Evolutionary conservation across 2,113 vertebrate genomes (phyloP).

Genomic region (Bolborhynchus lineola): DNA sequence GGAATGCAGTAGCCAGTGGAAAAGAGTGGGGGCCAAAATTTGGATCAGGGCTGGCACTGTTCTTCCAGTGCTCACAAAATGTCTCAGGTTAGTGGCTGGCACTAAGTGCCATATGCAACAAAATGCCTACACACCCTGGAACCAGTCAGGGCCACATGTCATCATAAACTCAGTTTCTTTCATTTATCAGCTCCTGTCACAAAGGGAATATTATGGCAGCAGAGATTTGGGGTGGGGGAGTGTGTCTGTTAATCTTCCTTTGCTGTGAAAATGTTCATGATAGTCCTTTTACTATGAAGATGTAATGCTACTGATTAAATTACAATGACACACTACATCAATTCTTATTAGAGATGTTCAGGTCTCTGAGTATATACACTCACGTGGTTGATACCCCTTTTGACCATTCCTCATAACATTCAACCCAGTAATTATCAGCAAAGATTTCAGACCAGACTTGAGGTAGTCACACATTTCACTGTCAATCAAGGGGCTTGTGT

Average conservation of each 20-base stretch:
- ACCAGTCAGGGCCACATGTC: background rate
- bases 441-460: slow-evolving; percentile 43
- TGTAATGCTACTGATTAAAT: slow-evolving; percentile 75
- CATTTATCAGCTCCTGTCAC: slow-evolving; percentile 60
- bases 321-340: slow-evolving; percentile 77
- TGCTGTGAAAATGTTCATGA: slow-evolving; percentile 58
- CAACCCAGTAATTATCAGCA: slow-evolving; percentile 62
- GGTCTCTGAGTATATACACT: slow-evolving; percentile 64
- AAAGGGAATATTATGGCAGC: slow-evolving; percentile 47
- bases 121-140: background rate
- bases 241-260: slow-evolving; percentile 61
- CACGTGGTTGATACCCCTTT: slow-evolving; percentile 40
- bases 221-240: slow-evolving; percentile 26
- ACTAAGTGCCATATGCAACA: background rate
- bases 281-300: slow-evolving; percentile 72
- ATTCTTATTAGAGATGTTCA: slow-evolving; percentile 74
- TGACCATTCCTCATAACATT: slow-evolving; percentile 58
- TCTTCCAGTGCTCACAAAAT: background rate
- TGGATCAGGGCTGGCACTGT: background rate
- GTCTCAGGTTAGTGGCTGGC: background rate
- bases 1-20: background rate
- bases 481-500: slow-evolving; percentile 50
- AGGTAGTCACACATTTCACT: slow-evolving; percentile 48
- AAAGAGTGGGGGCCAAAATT: background rate
- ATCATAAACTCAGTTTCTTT: slow-evolving; percentile 42